These are phyloP conservation scores for Sceloporus tristichus DNA, from an alignment of 2,113 vertebrate species.

Conservation along the genomic window DNA sequence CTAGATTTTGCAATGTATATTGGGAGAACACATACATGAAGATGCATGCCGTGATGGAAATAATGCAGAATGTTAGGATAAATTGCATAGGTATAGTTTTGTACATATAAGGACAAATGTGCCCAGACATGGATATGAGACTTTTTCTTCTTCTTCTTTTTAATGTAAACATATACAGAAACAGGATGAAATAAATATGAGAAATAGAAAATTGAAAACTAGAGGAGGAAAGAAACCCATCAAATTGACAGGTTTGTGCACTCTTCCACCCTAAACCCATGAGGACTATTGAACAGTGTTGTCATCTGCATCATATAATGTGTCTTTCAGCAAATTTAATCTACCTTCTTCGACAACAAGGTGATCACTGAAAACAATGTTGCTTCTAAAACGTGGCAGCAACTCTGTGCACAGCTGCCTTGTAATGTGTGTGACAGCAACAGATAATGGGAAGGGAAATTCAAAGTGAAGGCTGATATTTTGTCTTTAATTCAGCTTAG, in stretches of 20 bases:
- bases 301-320: neutral
- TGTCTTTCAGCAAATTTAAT: constrained; percentile 9
- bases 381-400: constrained; percentile 17
- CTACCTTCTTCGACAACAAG: constrained; percentile 31
- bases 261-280: neutral
- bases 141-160: no score
- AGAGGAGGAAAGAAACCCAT: neutral
- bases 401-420: neutral
- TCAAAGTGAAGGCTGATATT: constrained; percentile 46
- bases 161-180: neutral
- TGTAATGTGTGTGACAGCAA: neutral
- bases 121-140: neutral
- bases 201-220: neutral
- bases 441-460: constrained; percentile 30
- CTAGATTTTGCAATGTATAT: neutral
- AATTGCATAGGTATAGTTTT: neutral
- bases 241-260: neutral
- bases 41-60: neutral
- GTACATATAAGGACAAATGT: neutral
- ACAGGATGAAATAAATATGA: neutral
- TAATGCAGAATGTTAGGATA: neutral
- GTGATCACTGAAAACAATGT: constrained; percentile 32
- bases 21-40: neutral
- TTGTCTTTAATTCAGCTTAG: constrained; percentile 52
- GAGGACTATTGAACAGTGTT: neutral